phyloP scores from a whole-genome alignment of 2,888 invertebrate species.

The Cerastoderma edule region DNA sequence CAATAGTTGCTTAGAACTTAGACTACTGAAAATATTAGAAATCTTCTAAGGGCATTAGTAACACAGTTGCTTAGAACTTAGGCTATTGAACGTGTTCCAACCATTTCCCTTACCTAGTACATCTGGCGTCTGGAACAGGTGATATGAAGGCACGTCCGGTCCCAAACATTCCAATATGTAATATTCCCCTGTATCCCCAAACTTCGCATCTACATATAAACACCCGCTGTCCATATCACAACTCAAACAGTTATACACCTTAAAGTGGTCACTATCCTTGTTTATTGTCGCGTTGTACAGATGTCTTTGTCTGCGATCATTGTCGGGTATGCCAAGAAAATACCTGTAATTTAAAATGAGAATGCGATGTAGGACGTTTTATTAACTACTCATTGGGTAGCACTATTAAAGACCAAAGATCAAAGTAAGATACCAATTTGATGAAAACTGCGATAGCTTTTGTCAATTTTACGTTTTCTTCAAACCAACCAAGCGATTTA shows the following conservation, averaged over 20 bases:
- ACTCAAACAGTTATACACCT: constrained; percentile 88
- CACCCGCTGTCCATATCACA: constrained; percentile 92
- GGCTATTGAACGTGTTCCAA: no score
- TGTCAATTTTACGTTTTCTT: neutral
- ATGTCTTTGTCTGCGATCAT: constrained; percentile 34
- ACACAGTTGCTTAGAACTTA: no score
- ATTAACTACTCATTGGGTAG: no score
- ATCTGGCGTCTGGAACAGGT: constrained; percentile 52
- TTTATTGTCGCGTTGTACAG: constrained; percentile 61
- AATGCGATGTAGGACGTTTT: no score
- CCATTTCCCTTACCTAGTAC: constrained; percentile 28
- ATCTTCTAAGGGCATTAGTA: no score
- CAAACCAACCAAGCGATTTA: no score
- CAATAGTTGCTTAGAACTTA: no score
- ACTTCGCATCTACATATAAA: constrained; percentile 88
- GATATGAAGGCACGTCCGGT: constrained; percentile 90
- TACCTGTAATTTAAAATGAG: constrained; percentile 29
- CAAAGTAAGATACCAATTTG: neutral
- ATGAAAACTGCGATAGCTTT: neutral
- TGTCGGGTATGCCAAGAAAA: constrained; percentile 33
- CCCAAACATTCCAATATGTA: constrained; percentile 96
- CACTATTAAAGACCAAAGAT: no score
- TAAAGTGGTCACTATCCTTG: constrained; percentile 36
- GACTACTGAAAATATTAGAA: no score
- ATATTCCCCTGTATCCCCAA: constrained; percentile 89